Evolutionary conservation across 2,797 vertebrate species (phyloP), one percentile per base, ranked within the genome.

Genomic region (Chelonia mydas): DNA sequence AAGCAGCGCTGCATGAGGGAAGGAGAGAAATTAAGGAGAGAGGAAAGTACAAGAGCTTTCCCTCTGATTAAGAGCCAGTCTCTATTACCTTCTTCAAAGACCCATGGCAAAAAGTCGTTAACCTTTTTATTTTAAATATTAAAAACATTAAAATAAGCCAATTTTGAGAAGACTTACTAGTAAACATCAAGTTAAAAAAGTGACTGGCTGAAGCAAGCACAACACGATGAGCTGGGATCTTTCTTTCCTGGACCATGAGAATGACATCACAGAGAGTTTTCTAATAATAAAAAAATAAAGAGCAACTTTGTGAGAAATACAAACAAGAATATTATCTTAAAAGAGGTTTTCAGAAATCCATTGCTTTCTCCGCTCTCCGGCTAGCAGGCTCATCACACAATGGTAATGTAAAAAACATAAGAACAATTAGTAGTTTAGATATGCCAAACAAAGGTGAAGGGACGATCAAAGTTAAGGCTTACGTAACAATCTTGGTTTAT

Each of bases 101-200:
- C 37, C n/a, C 11, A 6, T 41, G 19, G 37, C 68, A 72, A 72
- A 72, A 41, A 72, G 68, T 21, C 37, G 9, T 41, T 72, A 72
- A n/a, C 13, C 57, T 65, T 68, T 37, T 68, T n/a, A 68, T 76
- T 76, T 76, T 45, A 76, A 25, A 77, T 27, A 49, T 77, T 49
- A n/a, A 0, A 49, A 84, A 92, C 3, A 28, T 90, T 82, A 82
- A 45, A 91, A 92, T 55, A 1, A 91, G 49, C 16, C 12, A 23
- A 80, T 87, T 94, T 88, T 79, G 11, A 83, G 82, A 83, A 95
- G 82, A 98, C 99, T 99, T 98, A 99, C 99, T 99, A 91, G 99
- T 99, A 97, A 99, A 99, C 99, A 99, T 99, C 97, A 99, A 98
- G 97, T 99, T 99, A 98, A 99, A 99, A 98, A 99, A 99, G 95